Percentiles rank a stretch among this genome's conserved stretches.
phyloP scores from a whole-genome alignment of 2,797 vertebrate species.

The Anomalospiza imberbis region DNA sequence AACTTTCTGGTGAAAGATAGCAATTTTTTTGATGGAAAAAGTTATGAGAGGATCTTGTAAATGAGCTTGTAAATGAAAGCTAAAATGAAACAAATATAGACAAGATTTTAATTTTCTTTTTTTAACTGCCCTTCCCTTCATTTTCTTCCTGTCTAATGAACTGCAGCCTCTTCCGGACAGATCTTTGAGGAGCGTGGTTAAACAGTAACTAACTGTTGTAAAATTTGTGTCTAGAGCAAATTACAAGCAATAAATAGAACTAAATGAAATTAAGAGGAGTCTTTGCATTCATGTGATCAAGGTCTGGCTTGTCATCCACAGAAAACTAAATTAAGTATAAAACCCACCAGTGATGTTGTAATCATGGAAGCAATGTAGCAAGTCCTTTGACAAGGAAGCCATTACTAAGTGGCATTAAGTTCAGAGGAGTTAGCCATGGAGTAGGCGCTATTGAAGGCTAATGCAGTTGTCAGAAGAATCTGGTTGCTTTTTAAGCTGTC shows the following conservation, averaged over 20 bases:
- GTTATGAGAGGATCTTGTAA: background rate
- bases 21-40: background rate
- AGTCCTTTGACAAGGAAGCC: background rate
- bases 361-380: background rate
- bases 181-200: background rate
- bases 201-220: background rate
- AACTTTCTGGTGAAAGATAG: background rate
- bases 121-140: background rate
- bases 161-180: background rate
- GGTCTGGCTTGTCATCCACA: background rate
- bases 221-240: background rate
- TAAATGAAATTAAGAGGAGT: conserved; percentile 18
- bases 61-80: background rate
- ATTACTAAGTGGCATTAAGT: background rate
- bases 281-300: background rate
- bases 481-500: background rate
- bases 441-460: background rate
- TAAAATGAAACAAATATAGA: background rate
- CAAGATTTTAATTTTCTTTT: background rate
- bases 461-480: background rate
- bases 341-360: background rate
- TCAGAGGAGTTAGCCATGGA: background rate
- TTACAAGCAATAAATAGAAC: background rate
- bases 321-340: conserved; percentile 3
- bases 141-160: background rate